Base-by-base conservation (phyloP, 2,113 vertebrate genomes). In the Paedocypris sp. region DNA sequence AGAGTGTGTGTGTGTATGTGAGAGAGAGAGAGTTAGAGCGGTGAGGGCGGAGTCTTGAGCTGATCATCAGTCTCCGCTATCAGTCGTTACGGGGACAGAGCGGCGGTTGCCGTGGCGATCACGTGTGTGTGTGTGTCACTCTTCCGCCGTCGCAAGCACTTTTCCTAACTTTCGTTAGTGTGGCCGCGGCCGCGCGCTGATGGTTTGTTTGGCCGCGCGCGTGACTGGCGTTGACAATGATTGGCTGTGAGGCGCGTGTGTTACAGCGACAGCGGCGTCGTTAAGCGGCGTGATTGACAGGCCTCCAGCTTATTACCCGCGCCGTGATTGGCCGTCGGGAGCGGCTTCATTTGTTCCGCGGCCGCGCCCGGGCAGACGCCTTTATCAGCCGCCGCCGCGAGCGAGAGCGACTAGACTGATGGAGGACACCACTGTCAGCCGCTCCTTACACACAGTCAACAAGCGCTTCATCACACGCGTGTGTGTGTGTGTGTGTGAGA, bases 51-150 rank as follows among this genome's bases (percentile, higher is more conserved):
- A n/a, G n/a, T n/a, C n/a, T n/a, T n/a, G n/a, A n/a, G n/a, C n/a
- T n/a, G n/a, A n/a, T n/a, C n/a, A n/a, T n/a, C n/a, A n/a, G n/a
- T 91, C 90, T 87, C 88, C 90, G 89, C 90, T 89, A 91, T 78
- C 84, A 76, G 78, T 75, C 90, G 88, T 91, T 88, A 89, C 85
- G 87, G 83, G 88, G 86, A 84, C 79, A 74, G 72, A 82, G 82
- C 80, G 79, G 52, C 35, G 10, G 50, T 56, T 50, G 31, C n/a
- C 77, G 85, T 79, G 73, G 80, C n/a, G 29, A 15, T 5, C 12
- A 32, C 10, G 8, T 28, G 10, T 18, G 2, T 12, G 29, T 83
- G 80, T 75, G 72, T 83, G 48, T 72, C 76, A 66, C 78, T 77
- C 83, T 86, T 90, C 86, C 84, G 87, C 85, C 86, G 85, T 83